Conservation (phyloP, 2,797 vertebrate genomes). For the Sparidentex hasta region DNA sequence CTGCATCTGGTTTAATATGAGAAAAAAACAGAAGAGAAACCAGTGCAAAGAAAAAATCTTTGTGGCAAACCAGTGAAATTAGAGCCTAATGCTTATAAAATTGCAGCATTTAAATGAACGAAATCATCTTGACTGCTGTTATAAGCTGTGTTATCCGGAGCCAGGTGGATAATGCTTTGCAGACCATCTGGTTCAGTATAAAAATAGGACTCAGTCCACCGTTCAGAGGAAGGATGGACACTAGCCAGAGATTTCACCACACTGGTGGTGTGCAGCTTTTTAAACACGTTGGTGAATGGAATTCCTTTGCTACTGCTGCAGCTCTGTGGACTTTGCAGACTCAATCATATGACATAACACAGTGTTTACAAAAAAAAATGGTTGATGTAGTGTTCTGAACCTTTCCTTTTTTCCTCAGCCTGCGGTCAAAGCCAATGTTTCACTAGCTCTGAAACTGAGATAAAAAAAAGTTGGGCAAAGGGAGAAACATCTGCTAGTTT, state of each 20-base stretch:
- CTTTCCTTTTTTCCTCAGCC: conserved; percentile 4
- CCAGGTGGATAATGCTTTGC: conserved; percentile 45
- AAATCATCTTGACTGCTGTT: conserved; percentile 7
- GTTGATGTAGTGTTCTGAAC: conserved; percentile 1
- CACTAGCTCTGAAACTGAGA: conserved; percentile 1
- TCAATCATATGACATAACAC: conserved; percentile 38
- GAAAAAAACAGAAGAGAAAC: neutral
- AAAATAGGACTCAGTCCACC: conserved; percentile 11
- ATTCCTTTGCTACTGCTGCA: conserved; percentile 56
- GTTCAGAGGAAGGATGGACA: conserved; percentile 19
- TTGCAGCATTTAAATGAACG: conserved; percentile 7
- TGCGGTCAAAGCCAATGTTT: conserved; percentile 2
- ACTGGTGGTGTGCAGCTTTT: conserved; percentile 42
- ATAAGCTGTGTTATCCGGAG: conserved; percentile 16
- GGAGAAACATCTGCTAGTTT: conserved; percentile 9
- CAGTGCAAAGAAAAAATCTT: neutral
- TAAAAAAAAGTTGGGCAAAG: conserved; percentile 11
- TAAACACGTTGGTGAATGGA: conserved; percentile 48
- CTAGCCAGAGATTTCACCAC: conserved; percentile 45
- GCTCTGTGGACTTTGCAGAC: conserved; percentile 14
- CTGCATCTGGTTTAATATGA: neutral
- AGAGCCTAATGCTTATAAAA: conserved; percentile 9
- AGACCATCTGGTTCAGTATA: conserved; percentile 41
- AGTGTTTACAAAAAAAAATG: conserved; percentile 20
- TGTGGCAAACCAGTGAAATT: conserved; percentile 16